Evolutionary conservation across 2,888 invertebrate genomes (phyloP).

Genomic region (Apodemia duryi): DNA sequence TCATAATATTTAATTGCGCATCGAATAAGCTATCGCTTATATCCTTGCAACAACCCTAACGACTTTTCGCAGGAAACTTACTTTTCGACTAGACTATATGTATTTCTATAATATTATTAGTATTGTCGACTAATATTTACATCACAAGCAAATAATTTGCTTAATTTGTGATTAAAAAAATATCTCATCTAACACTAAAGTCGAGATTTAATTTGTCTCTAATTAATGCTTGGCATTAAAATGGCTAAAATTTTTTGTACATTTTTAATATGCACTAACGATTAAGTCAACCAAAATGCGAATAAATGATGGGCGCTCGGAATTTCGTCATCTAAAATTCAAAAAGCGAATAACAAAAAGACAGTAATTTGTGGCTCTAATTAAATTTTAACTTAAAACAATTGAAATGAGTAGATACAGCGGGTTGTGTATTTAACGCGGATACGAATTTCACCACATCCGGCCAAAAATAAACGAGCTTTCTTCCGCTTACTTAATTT

Average conservation of each 20-base stretch:
- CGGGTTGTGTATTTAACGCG: constrained; percentile 75
- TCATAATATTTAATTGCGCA: too few species aligned
- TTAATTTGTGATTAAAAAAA: too few species aligned
- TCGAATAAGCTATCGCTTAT: too few species aligned
- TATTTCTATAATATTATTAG: too few species aligned
- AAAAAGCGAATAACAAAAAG: constrained; percentile 72
- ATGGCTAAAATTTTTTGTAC: constrained; percentile 18
- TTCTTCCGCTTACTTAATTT: constrained; percentile 78
- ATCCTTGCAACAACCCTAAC: too few species aligned
- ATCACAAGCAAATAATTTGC: too few species aligned
- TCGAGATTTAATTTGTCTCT: background rate
- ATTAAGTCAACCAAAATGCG: constrained; percentile 50
- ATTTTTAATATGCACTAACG: constrained; percentile 17
- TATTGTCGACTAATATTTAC: too few species aligned
- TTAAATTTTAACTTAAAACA: constrained; percentile 74
- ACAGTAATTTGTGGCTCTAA: constrained; percentile 69
- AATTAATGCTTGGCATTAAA: constrained; percentile 6
- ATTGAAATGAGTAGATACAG: constrained; percentile 59
- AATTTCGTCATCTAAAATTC: constrained; percentile 65
- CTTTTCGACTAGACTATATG: too few species aligned
- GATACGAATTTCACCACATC: constrained; percentile 75
- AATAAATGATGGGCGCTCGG: constrained; percentile 56
- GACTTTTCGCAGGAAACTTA: too few species aligned
- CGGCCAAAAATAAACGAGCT: constrained; percentile 77
- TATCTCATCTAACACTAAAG: too few species aligned